A percentile compares a stretch with the other conserved stretches of the same genome.
Conservation (phyloP, 2,888 invertebrate species). For the Pristionchus arcanus region DNA sequence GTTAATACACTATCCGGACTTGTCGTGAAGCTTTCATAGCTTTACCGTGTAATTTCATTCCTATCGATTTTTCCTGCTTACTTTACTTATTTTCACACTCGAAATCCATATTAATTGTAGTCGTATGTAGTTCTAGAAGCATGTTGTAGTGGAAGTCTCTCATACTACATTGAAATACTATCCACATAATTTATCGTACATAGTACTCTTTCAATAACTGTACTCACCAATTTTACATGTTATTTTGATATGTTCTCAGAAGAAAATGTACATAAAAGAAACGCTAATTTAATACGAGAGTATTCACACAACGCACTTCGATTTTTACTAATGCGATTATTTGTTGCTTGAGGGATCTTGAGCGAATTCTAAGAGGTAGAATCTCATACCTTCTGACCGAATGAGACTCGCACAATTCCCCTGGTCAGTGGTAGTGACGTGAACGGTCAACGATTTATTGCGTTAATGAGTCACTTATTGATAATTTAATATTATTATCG, state of each 20-base stretch:
- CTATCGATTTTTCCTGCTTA: not conserved
- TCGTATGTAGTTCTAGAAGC: not conserved
- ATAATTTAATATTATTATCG: no score
- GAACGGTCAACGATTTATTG: no score
- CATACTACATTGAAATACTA: not conserved
- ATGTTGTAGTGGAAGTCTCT: not conserved
- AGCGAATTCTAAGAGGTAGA: no score
- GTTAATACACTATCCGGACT: no score
- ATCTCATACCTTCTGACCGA: no score
- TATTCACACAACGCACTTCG: no score
- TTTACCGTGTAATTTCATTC: not conserved
- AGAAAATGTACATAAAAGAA: not conserved
- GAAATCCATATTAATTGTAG: not conserved
- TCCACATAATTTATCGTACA: not conserved
- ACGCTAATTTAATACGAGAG: not conserved
- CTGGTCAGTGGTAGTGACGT: no score
- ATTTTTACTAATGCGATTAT: no score
- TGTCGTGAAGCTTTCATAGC: no score
- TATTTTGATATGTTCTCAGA: not conserved
- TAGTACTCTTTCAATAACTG: not conserved
- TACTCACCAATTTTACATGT: conserved; percentile 1
- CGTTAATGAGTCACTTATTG: no score
- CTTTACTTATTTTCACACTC: not conserved
- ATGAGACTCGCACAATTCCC: no score
- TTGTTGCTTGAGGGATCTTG: no score